Evolutionary conservation across 2,797 vertebrate genomes (phyloP).

Genomic region (Pangasius mekongensis): DNA sequence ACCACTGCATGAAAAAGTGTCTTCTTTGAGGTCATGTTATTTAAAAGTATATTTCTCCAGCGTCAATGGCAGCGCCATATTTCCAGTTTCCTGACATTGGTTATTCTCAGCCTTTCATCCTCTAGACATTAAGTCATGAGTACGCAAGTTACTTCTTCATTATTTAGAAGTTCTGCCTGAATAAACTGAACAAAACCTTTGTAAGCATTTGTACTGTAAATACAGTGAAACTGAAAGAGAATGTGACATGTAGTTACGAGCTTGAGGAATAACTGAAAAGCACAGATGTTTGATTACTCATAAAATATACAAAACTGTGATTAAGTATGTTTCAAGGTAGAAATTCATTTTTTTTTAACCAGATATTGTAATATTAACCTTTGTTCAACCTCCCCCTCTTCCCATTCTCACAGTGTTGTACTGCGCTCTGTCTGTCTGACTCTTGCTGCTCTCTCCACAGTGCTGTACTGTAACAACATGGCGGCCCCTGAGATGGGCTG

Average conservation of each 20-base stretch:
- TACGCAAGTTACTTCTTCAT: neutral
- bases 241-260: neutral
- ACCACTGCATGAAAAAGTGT: neutral
- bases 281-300: neutral
- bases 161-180: neutral
- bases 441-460: slow-evolving; percentile 28
- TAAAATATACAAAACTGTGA: slow-evolving; percentile 16
- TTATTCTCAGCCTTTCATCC: neutral
- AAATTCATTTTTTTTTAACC: neutral
- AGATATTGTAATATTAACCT: slow-evolving; percentile 4
- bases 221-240: neutral
- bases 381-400: neutral
- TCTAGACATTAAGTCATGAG: neutral
- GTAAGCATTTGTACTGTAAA: neutral
- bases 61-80: neutral
- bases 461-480: slow-evolving; percentile 45
- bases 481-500: slow-evolving; percentile 36
- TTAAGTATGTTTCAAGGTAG: neutral
- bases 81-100: neutral
- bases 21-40: neutral
- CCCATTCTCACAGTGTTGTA: neutral
- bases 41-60: neutral
- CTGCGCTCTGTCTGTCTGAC: slow-evolving; percentile 14
- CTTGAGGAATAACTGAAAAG: neutral
- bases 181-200: neutral